Conservation (phyloP, 2,888 invertebrate genomes). For the Creontiades dilutus region DNA sequence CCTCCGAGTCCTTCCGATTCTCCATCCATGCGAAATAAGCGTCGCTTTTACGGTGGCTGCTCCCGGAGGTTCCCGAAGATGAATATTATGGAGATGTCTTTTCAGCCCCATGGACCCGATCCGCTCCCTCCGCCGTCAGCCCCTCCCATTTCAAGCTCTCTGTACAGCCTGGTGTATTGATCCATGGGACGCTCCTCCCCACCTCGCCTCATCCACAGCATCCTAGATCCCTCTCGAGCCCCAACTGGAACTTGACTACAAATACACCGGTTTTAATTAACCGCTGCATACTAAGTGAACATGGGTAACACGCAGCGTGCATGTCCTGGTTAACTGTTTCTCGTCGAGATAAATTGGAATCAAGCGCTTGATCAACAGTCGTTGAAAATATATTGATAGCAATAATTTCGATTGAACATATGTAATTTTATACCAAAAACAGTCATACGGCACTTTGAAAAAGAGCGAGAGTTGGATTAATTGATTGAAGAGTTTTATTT, state of each 20-base stretch:
- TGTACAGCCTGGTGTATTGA: conserved; percentile 52
- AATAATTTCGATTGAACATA: too few relatives aligned
- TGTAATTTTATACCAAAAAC: too few relatives aligned
- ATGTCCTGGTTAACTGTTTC: not conserved
- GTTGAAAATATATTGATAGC: too few relatives aligned
- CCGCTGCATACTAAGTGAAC: not conserved
- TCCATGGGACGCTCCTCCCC: conserved; percentile 42
- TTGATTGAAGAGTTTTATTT: too few relatives aligned
- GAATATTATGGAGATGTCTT: conserved; percentile 56
- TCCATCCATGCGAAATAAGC: not conserved
- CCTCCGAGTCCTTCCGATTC: not conserved
- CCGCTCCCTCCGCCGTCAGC: conserved; percentile 41
- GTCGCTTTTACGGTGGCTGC: conserved; percentile 40
- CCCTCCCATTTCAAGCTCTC: conserved; percentile 56
- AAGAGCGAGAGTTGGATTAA: too few relatives aligned
- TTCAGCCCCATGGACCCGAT: conserved; percentile 35
- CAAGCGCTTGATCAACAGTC: too few relatives aligned
- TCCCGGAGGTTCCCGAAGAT: not conserved
- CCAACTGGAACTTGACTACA: conserved; percentile 24
- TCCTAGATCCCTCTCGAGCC: conserved; percentile 16
- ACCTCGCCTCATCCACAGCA: conserved; percentile 19
- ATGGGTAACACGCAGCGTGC: not conserved
- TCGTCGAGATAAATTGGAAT: not conserved
- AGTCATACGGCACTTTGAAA: too few relatives aligned
- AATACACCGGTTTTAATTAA: conserved; percentile 51